Percentiles rank a stretch among this genome's conserved stretches.
Evolutionary conservation across 2,797 vertebrate species (phyloP).

Genomic region (Enteromius mattozi): DNA sequence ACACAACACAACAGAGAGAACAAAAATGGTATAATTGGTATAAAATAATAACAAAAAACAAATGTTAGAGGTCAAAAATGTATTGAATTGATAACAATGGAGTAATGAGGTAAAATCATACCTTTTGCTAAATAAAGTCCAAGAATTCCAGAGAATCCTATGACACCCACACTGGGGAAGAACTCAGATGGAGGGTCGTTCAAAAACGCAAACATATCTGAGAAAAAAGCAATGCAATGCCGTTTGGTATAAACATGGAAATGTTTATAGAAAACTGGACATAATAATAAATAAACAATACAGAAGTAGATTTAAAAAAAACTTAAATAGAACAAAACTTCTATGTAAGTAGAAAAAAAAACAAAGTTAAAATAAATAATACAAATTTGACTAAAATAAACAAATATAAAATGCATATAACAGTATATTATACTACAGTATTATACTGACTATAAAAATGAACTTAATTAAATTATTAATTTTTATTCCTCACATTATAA

Average conservation of each 20-base stretch:
- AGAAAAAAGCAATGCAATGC: not conserved
- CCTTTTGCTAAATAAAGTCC: conserved; percentile 91
- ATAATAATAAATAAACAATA: not conserved
- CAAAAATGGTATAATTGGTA: not conserved
- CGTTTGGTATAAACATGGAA: not conserved
- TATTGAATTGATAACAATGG: not conserved
- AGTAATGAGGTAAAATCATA: conserved; percentile 57
- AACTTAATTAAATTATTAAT: not conserved
- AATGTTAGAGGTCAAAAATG: not conserved
- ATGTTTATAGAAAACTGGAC: not conserved
- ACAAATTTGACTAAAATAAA: not conserved
- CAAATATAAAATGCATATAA: not conserved
- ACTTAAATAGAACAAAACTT: not conserved
- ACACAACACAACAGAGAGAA: conserved; percentile 18
- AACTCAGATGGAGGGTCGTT: conserved; percentile 87
- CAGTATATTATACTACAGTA: not conserved
- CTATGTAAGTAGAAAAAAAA: conserved; percentile 3
- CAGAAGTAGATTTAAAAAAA: not conserved
- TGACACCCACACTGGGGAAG: conserved; percentile 87
- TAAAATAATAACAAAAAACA: not conserved
- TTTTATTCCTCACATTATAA: not conserved
- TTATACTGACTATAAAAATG: not conserved
- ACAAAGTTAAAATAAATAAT: not conserved
- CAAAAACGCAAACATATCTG: conserved; percentile 84
- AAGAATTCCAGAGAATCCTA: conserved; percentile 89